A percentile compares a stretch with the other conserved stretches of the same genome.
Conservation (phyloP, 2,797 vertebrate genomes). For the Rhyacichthys aspro region DNA sequence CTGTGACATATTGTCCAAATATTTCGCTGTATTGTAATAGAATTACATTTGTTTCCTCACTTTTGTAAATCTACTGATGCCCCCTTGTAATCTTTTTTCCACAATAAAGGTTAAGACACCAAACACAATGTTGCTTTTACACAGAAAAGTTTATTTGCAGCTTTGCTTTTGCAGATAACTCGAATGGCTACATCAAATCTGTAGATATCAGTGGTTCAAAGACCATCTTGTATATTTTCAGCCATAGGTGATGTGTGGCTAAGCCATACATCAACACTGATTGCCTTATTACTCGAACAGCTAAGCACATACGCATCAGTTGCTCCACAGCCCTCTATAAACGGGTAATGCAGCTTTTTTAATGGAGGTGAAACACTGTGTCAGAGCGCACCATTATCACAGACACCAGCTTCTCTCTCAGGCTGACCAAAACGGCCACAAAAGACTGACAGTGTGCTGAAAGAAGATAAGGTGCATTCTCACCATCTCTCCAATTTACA, state of each 20-base stretch:
- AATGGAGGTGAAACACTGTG: conserved; percentile 53
- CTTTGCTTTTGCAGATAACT: no score
- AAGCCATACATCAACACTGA: conserved; percentile 1
- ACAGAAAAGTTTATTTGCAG: no score
- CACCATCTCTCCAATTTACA: conserved; percentile 58
- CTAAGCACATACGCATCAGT: conserved; percentile 2
- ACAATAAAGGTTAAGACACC: no score
- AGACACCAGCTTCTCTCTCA: conserved; percentile 51
- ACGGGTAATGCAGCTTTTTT: conserved; percentile 36
- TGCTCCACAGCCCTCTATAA: conserved; percentile 12
- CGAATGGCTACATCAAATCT: no score
- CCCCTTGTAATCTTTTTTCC: no score
- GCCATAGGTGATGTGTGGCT: not conserved
- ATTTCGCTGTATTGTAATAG: no score
- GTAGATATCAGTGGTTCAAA: no score
- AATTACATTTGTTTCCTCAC: no score
- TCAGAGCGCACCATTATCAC: conserved; percentile 55
- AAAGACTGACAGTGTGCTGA: conserved; percentile 56
- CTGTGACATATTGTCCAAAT: no score
- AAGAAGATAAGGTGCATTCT: conserved; percentile 71
- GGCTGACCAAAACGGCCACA: conserved; percentile 52
- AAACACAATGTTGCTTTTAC: no score
- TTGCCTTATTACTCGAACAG: not conserved
- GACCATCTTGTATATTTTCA: not conserved
- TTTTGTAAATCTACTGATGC: no score